Evolutionary conservation across 2,888 invertebrate genomes (phyloP), one percentile per base, ranked within the genome.

Genomic region (Acronicta alni): DNA sequence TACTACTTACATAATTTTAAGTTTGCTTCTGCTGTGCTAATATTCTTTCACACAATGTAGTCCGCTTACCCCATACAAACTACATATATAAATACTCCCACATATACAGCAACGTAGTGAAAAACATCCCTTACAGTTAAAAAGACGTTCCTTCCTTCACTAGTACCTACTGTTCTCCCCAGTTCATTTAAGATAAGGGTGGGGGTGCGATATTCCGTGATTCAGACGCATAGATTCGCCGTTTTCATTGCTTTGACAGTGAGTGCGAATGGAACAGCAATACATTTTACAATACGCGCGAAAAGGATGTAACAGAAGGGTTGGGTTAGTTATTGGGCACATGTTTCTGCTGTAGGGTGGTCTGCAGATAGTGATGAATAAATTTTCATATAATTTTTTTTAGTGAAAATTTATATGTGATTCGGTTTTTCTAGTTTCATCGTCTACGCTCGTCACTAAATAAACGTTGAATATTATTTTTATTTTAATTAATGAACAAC

Each of bases 211-310:
- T 76, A 80, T 84, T 80, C 89, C 82, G 92, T 90, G 93, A 93
- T 92, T 92, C 92, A 89, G 87, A 83, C 90, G 89, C 90, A 92
- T 91, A 90, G 92, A 92, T 92, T 92, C 91, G 87, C 88, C 86
- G 86, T 90, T 93, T 92, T 91, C 92, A 90, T 89, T 89, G 89
- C 89, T 87, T 88, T 86, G 85, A 88, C 90, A 86, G 88, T 87
- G 84, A 59, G 91, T 86, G 88, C 59, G 86, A 92, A 77, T 55
- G 83, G 72, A 89, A 89, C 9, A 75, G 75, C 61, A 56, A 53
- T 64, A 75, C 72, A 75, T 72, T 80, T 81, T 72, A 81, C 75
- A 75, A 71, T 80, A 76, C 62, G 90, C 65, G 81, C 66, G 82
- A 89, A 79, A 76, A 83, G 87, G 89, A 65, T 71, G 74, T 78